Evolutionary conservation across 2,797 vertebrate genomes (phyloP), one percentile per base, ranked within the genome.

Genomic region (Neomorphus geoffroyi): DNA sequence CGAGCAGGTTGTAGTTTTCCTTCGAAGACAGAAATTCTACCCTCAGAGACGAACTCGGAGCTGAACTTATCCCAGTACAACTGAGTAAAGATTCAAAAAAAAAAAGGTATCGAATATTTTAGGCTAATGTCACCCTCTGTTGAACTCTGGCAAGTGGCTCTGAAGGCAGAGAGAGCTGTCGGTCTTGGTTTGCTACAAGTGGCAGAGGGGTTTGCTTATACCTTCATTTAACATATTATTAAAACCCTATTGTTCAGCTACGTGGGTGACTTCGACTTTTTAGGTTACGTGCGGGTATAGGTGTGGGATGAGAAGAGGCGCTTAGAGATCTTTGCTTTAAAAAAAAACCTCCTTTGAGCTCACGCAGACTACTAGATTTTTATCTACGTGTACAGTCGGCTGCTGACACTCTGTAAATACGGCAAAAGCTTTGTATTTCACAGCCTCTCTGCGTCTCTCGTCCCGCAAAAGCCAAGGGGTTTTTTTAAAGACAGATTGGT

Each of bases 121-220:
- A 88, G 65, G 82, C 56, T 88, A 82, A 65, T 51, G 78, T 94
- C 83, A 94, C 94, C 67, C 57, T 88, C 75, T 58, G 66, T 66
- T 88, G 72, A 90, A 80, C 75, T 91, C 90, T 78, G 37, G 57
- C 78, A 81, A 93, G 78, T 69, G 83, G 22, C 22, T 66, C 57
- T 48, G 75, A 64, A 41, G 54, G 61, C 87, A 67, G 50, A 46
- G 67, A 67, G 67, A 70, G 51, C 69, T 67, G 50, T 46, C 24
- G 13, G 60, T 80, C 50, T 67, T 77, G 57, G 16, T 73, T 51
- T 69, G 81, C 81, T 89, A 45, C 43, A 72, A 91, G 80, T 56
- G 84, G 79, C 85, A 45, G 78, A 32, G 65, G 62, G 48, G n/a
- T 60, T 88, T 89, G 50, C 61, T 92, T 75, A 10, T 53, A 78